These are phyloP conservation scores for Aphrophora alni DNA, from an alignment of 2,888 invertebrate species.

Conservation along the genomic window DNA sequence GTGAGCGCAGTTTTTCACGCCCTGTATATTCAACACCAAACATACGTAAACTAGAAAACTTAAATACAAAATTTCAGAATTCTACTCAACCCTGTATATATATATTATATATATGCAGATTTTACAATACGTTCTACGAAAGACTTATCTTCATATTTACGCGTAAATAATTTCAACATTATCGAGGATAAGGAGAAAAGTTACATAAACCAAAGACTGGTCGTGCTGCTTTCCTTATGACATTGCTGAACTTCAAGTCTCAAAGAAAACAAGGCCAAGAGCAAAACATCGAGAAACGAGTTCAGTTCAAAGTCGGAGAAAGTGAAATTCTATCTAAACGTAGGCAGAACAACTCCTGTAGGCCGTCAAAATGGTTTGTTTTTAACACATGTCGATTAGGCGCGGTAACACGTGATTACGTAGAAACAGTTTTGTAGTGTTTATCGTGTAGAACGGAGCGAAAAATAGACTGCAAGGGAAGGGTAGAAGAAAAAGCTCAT, in stretches of 20 bases:
- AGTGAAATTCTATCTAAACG: background rate
- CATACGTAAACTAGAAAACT: no score
- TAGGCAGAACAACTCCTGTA: background rate
- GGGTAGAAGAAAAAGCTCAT: background rate
- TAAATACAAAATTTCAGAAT: no score
- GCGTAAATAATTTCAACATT: no score
- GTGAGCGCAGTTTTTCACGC: no score
- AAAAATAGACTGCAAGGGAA: background rate
- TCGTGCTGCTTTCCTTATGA: background rate
- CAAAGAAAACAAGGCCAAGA: background rate
- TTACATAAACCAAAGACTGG: background rate
- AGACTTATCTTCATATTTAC: no score
- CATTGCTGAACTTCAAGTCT: background rate
- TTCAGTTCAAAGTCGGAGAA: constrained; percentile 2
- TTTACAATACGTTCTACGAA: no score
- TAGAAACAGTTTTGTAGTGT: background rate
- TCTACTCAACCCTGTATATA: no score
- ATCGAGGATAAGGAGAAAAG: no score
- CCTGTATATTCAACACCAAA: no score
- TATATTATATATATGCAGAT: no score
- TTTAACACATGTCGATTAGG: background rate
- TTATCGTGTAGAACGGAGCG: background rate
- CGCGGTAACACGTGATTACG: background rate
- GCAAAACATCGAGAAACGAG: background rate
- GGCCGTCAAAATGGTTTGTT: background rate